A percentile compares a stretch with the other conserved stretches of the same genome.
Conservation (phyloP, 2,888 invertebrate genomes). For the Ctena decussata region DNA sequence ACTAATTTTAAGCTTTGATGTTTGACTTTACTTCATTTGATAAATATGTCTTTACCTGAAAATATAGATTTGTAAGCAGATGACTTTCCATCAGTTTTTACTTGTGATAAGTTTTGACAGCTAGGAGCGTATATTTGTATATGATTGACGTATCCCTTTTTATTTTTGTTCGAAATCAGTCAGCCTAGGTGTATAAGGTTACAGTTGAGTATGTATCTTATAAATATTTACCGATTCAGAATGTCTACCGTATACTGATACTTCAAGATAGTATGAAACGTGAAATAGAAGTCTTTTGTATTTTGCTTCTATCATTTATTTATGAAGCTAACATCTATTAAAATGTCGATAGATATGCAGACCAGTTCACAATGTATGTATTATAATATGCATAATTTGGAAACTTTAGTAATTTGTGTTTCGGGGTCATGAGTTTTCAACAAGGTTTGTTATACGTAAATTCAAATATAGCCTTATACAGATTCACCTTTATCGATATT, state of each 20-base stretch:
- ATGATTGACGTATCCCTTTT: constrained; percentile 30
- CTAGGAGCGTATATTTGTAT: background rate
- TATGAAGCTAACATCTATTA: constrained; percentile 11
- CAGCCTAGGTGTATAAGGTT: constrained; percentile 30
- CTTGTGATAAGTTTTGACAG: background rate
- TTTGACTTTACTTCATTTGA: constrained; percentile 17
- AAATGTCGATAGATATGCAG: constrained; percentile 17
- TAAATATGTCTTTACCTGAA: background rate
- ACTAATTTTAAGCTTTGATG: constrained; percentile 2
- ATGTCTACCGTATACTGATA: background rate
- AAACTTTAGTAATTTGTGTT: background rate
- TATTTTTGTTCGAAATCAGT: constrained; percentile 33
- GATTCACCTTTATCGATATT: too few species aligned
- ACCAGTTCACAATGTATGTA: background rate
- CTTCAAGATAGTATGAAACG: background rate
- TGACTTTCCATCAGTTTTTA: constrained; percentile 2
- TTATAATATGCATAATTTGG: constrained; percentile 1
- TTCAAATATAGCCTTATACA: too few species aligned
- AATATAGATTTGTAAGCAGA: background rate
- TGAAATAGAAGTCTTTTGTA: constrained; percentile 18
- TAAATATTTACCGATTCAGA: constrained; percentile 44
- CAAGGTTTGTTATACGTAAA: too few species aligned
- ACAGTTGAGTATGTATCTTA: constrained; percentile 27
- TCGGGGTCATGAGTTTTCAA: background rate
- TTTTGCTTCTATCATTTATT: background rate